Evolutionary conservation across 2,888 invertebrate species (phyloP).

Genomic region (Ochropleura leucogaster): DNA sequence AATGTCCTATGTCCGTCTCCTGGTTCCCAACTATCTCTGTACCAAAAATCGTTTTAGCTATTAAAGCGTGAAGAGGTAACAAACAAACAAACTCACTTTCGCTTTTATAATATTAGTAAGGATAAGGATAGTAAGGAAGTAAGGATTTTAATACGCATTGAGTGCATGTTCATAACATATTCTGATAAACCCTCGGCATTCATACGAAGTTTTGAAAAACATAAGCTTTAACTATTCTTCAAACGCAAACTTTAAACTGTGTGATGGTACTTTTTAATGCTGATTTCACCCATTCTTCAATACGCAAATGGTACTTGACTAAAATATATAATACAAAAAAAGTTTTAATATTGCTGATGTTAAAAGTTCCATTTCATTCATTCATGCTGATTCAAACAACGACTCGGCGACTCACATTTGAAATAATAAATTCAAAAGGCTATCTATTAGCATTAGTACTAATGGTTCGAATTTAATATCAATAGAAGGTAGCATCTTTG

Average conservation of each 20-base stretch:
- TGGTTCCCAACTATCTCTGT: too few relatives aligned
- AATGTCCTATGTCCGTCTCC: too few relatives aligned
- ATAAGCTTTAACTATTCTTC: neutral
- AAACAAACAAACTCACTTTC: too few relatives aligned
- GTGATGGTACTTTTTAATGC: neutral
- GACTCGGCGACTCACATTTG: neutral
- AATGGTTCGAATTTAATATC: constrained; percentile 38
- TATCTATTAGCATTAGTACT: constrained; percentile 22
- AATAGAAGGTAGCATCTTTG: constrained; percentile 23
- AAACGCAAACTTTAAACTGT: neutral
- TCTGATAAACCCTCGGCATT: neutral
- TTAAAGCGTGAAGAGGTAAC: too few relatives aligned
- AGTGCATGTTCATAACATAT: too few relatives aligned
- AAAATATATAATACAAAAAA: neutral
- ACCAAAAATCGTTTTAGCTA: too few relatives aligned
- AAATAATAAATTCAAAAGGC: constrained; percentile 16
- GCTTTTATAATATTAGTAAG: too few relatives aligned
- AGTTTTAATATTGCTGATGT: constrained; percentile 2
- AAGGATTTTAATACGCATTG: too few relatives aligned
- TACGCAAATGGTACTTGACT: neutral
- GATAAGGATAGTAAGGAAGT: too few relatives aligned
- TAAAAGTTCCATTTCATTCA: constrained; percentile 5
- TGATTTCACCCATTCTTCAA: neutral
- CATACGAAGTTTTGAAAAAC: neutral
- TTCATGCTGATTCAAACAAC: neutral